A percentile compares a stretch with the other conserved stretches of the same genome.
phyloP scores from a whole-genome alignment of 2,113 vertebrate genomes.

The Tor tambroides region DNA sequence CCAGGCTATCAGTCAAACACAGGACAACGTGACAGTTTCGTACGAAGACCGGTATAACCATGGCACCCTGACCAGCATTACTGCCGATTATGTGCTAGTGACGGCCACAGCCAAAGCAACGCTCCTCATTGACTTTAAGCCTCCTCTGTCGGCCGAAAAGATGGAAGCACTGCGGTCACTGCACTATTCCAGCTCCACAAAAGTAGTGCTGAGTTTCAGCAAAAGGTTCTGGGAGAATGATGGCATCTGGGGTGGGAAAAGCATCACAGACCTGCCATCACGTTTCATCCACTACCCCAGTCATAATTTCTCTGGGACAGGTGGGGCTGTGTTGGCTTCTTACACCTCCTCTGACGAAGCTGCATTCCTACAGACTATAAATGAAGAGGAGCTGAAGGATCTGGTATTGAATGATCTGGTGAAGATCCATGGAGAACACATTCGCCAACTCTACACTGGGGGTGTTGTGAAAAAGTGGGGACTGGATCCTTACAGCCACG shows the following conservation, averaged over 20 bases:
- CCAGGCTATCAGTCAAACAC: slow-evolving; percentile 67
- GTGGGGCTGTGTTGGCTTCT: slow-evolving; percentile 79
- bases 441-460: slow-evolving; percentile 67
- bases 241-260: slow-evolving; percentile 77
- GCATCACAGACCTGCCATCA: slow-evolving; percentile 78
- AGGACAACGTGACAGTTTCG: slow-evolving; percentile 64
- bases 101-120: slow-evolving; percentile 79
- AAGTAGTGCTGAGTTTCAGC: slow-evolving; percentile 78
- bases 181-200: slow-evolving; percentile 79
- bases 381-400: slow-evolving; percentile 63
- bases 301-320: slow-evolving; percentile 71
- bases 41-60: slow-evolving; percentile 65
- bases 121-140: slow-evolving; percentile 78
- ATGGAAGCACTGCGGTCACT: slow-evolving; percentile 77
- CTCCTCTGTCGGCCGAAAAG: slow-evolving; percentile 74
- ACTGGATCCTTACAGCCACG: slow-evolving; percentile 75
- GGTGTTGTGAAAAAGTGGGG: slow-evolving; percentile 82
- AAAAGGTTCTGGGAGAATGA: slow-evolving; percentile 83
- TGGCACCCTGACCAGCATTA: slow-evolving; percentile 57
- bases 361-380: slow-evolving; percentile 75
- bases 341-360: slow-evolving; percentile 80
- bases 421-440: slow-evolving; percentile 72
- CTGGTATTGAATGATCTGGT: slow-evolving; percentile 77
- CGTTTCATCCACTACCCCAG: slow-evolving; percentile 86
- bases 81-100: slow-evolving; percentile 74